These are phyloP conservation scores for Aporophyla lueneburgensis DNA, from an alignment of 2,888 invertebrate genomes.

Conservation along the genomic window DNA sequence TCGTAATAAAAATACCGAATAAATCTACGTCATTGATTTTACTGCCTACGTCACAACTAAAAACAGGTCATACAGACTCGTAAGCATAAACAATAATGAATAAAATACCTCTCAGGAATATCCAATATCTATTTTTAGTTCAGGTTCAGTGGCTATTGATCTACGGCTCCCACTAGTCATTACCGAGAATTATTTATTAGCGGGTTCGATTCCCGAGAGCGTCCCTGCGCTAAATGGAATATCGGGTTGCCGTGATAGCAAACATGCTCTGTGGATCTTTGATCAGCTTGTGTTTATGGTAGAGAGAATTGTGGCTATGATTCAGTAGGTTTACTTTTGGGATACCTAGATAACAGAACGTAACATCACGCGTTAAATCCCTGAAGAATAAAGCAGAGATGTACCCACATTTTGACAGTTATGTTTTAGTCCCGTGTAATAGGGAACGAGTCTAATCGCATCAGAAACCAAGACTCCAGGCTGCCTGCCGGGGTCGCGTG, in stretches of 20 bases:
- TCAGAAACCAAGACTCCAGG: too few relatives aligned
- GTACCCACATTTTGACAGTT: not conserved
- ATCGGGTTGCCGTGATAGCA: slow-evolving; percentile 54
- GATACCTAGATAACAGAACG: not conserved
- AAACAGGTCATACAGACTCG: not conserved
- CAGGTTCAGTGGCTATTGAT: slow-evolving; percentile 55
- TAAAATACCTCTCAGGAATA: slow-evolving; percentile 34
- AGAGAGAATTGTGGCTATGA: slow-evolving; percentile 15
- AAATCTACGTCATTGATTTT: not conserved
- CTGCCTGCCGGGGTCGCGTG: too few relatives aligned
- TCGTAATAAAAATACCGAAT: not conserved
- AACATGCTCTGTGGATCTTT: slow-evolving; percentile 49
- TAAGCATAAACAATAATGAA: slow-evolving; percentile 39
- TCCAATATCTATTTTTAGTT: slow-evolving; percentile 55
- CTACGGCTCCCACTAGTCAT: slow-evolving; percentile 59
- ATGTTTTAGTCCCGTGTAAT: not conserved
- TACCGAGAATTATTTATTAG: slow-evolving; percentile 67
- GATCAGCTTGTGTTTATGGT: slow-evolving; percentile 35
- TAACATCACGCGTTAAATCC: not conserved
- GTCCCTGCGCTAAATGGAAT: slow-evolving; percentile 62
- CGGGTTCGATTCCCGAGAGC: slow-evolving; percentile 61
- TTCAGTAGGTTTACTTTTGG: slow-evolving; percentile 7
- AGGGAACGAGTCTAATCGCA: not conserved
- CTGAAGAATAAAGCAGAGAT: not conserved
- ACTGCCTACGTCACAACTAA: not conserved